Percentiles rank a stretch among this genome's conserved stretches.
These are phyloP conservation scores for Dinocampus coccinellae DNA, from an alignment of 2,888 invertebrate species.

Conservation along the genomic window DNA sequence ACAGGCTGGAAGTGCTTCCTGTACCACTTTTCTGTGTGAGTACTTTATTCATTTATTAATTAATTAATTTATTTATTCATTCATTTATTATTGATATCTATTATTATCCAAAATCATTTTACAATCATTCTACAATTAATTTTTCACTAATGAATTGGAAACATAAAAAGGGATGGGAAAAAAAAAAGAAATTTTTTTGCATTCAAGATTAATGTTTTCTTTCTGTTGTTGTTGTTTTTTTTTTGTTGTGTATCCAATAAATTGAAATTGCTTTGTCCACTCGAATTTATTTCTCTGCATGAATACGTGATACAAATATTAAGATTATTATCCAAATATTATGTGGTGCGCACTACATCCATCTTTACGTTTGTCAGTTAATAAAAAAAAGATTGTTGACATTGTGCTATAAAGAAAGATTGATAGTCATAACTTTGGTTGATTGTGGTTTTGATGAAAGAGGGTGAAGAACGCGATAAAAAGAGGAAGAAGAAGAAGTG, in stretches of 20 bases:
- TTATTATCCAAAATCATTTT: no score
- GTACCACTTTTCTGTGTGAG: conserved; percentile 86
- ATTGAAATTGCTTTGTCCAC: no score
- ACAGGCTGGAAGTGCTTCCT: conserved; percentile 88
- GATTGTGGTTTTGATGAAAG: neutral
- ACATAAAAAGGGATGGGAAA: no score
- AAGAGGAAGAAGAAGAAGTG: neutral
- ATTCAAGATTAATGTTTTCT: no score
- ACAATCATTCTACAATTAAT: no score
- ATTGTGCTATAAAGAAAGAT: conserved; percentile 38
- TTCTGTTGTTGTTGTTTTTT: no score
- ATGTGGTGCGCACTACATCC: conserved; percentile 34
- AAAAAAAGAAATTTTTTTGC: no score
- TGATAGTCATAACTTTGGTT: conserved; percentile 37
- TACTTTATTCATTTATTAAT: conserved; percentile 58
- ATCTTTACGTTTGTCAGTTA: conserved; percentile 47
- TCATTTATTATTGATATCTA: neutral
- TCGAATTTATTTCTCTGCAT: neutral
- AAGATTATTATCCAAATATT: no score
- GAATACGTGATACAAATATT: neutral
- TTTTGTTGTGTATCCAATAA: no score
- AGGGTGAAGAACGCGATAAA: neutral
- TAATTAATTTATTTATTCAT: neutral
- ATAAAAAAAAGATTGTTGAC: conserved; percentile 38
- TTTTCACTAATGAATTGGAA: no score